Percentiles rank a stretch among this genome's conserved stretches.
These are phyloP conservation scores for Agriotes lineatus DNA, from an alignment of 2,888 invertebrate species.

Conservation along the genomic window DNA sequence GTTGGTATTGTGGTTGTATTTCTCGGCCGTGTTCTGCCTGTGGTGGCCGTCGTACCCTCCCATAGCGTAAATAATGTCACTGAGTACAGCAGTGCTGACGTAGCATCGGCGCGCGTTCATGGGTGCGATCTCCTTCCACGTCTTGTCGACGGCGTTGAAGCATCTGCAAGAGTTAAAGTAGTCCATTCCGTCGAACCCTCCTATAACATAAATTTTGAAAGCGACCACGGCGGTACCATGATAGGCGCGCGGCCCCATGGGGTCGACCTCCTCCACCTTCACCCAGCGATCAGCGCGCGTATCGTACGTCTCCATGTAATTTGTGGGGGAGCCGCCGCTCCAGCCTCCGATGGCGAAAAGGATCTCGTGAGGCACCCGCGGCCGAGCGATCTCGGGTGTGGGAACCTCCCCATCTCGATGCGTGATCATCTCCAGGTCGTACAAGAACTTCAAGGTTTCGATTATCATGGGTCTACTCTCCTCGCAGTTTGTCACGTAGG, in stretches of 20 bases:
- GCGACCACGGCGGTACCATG: conserved; percentile 94
- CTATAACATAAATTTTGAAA: conserved; percentile 87
- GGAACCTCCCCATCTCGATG: conserved; percentile 85
- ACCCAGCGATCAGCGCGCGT: conserved; percentile 92
- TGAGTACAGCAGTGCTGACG: conserved; percentile 84
- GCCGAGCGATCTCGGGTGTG: conserved; percentile 86
- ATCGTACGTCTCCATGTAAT: conserved; percentile 89
- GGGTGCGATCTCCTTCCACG: conserved; percentile 89
- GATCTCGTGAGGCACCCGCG: conserved; percentile 89
- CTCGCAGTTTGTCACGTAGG: conserved; percentile 85
- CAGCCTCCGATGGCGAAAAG: conserved; percentile 88
- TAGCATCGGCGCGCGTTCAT: conserved; percentile 92
- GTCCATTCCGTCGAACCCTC: conserved; percentile 92
- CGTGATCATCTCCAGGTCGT: conserved; percentile 90
- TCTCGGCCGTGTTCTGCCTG: conserved; percentile 88
- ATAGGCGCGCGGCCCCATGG: conserved; percentile 88
- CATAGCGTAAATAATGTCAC: conserved; percentile 86
- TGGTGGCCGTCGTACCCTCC: conserved; percentile 90
- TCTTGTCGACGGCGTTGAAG: conserved; percentile 87
- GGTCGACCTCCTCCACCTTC: conserved; percentile 83
- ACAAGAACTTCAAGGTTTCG: conserved; percentile 90
- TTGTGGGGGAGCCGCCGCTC: conserved; percentile 81
- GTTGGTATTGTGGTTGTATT: conserved; percentile 85
- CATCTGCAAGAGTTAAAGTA: conserved; percentile 79
- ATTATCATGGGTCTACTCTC: conserved; percentile 90